Conservation (phyloP, 2,888 invertebrate species). For the Watsonalla cultraria region DNA sequence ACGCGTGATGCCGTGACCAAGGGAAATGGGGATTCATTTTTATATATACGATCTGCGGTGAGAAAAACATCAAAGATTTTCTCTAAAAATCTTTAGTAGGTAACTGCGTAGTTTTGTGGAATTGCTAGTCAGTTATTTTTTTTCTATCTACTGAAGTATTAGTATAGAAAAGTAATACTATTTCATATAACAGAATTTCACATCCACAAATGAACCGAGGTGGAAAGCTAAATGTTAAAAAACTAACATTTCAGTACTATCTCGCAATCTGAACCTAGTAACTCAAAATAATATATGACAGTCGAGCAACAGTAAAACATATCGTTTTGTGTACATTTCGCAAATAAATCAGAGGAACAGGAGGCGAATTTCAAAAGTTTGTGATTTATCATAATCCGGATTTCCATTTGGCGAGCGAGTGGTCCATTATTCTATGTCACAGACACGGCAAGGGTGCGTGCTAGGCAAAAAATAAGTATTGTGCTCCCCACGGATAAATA, state of each 20-base stretch:
- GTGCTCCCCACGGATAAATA: conserved; percentile 26
- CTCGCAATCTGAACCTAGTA: background rate
- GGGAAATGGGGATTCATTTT: too few relatives aligned
- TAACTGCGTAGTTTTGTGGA: too few relatives aligned
- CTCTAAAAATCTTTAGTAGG: too few relatives aligned
- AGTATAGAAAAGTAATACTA: too few relatives aligned
- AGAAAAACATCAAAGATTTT: too few relatives aligned
- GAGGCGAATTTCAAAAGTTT: conserved; percentile 73
- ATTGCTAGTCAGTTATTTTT: too few relatives aligned
- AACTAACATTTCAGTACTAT: background rate
- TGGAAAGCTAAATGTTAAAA: too few relatives aligned
- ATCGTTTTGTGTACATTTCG: conserved; percentile 56
- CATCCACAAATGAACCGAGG: too few relatives aligned
- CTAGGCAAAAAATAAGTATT: conserved; percentile 46
- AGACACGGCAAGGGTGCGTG: conserved; percentile 69
- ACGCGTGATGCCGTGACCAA: too few relatives aligned
- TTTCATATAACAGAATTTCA: too few relatives aligned
- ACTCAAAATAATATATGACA: conserved; percentile 16
- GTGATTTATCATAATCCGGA: conserved; percentile 76
- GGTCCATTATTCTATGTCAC: conserved; percentile 75
- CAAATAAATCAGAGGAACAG: conserved; percentile 67
- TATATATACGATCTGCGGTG: too few relatives aligned
- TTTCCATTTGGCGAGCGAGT: conserved; percentile 70
- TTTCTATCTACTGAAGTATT: too few relatives aligned
- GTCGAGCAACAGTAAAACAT: conserved; percentile 42